Evolutionary conservation across 2,888 invertebrate genomes (phyloP).

Genomic region (Trichogramma dendrolimi): DNA sequence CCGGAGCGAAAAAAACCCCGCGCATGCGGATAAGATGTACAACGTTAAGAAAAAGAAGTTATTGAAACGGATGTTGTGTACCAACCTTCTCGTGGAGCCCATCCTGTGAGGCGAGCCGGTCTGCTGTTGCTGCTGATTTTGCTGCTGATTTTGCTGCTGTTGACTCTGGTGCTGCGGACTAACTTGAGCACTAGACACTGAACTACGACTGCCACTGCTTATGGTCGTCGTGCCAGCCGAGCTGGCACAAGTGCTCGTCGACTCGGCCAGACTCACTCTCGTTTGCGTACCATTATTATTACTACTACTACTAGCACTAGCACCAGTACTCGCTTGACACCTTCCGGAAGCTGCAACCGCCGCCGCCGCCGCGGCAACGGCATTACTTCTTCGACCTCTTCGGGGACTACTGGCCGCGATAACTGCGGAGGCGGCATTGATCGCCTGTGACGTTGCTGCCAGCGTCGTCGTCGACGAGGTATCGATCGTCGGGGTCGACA

Average conservation of each 20-base stretch:
- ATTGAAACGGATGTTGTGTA: too few species aligned
- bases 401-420: constrained; percentile 16
- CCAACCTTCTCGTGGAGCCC: too few species aligned
- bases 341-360: too few species aligned
- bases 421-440: neutral
- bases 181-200: constrained; percentile 37
- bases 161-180: constrained; percentile 39
- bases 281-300: too few species aligned
- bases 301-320: too few species aligned
- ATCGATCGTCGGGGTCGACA: constrained; percentile 15
- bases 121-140: too few species aligned
- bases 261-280: constrained; percentile 26
- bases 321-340: too few species aligned
- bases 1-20: too few species aligned
- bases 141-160: too few species aligned
- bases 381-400: constrained; percentile 20
- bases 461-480: neutral
- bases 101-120: too few species aligned
- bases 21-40: too few species aligned
- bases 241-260: constrained; percentile 33
- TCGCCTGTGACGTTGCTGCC: neutral
- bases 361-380: neutral
- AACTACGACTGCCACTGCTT: constrained; percentile 33
- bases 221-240: constrained; percentile 38
- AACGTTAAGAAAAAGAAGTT: too few species aligned